Percentiles rank a stretch among this genome's conserved stretches.
Conservation (phyloP, 2,113 vertebrate species). For the Sceloporus tristichus region DNA sequence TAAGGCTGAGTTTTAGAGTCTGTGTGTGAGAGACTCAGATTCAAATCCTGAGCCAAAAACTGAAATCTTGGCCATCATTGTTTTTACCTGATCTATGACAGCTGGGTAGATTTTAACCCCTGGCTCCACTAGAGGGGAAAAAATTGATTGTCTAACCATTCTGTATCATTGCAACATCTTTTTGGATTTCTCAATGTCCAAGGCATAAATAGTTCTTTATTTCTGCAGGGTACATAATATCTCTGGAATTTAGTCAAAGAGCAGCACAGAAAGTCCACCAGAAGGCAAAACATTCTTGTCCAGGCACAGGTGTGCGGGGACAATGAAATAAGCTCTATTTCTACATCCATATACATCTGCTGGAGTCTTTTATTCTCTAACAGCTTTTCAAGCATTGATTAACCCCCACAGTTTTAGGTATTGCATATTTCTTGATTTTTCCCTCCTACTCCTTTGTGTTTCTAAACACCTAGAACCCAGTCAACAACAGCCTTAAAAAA, state of each 20-base stretch:
- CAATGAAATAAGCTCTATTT: neutral
- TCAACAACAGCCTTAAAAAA: neutral
- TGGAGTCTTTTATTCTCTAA: accelerated
- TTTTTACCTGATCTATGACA: neutral
- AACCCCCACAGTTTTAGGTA: neutral
- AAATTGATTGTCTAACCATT: conserved; percentile 7
- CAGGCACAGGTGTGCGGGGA: neutral
- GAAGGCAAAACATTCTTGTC: neutral
- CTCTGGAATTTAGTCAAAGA: conserved; percentile 62
- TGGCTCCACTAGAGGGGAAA: accelerated
- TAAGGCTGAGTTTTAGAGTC: neutral
- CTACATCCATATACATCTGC: neutral
- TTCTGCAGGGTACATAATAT: conserved; percentile 1
- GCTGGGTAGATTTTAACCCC: neutral
- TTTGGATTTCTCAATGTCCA: conserved; percentile 66
- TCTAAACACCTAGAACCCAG: neutral
- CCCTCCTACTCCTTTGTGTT: neutral
- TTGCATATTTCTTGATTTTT: neutral
- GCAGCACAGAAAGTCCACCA: neutral
- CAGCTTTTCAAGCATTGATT: neutral
- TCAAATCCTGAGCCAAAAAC: neutral
- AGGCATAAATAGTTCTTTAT: conserved; percentile 69
- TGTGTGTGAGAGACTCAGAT: neutral
- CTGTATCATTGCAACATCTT: conserved; percentile 42
- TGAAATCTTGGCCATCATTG: accelerated